Percentiles rank a stretch among this genome's conserved stretches.
These are phyloP conservation scores for Alviniconcha marisindica DNA, from an alignment of 1,140 invertebrate genomes.

Conservation along the genomic window DNA sequence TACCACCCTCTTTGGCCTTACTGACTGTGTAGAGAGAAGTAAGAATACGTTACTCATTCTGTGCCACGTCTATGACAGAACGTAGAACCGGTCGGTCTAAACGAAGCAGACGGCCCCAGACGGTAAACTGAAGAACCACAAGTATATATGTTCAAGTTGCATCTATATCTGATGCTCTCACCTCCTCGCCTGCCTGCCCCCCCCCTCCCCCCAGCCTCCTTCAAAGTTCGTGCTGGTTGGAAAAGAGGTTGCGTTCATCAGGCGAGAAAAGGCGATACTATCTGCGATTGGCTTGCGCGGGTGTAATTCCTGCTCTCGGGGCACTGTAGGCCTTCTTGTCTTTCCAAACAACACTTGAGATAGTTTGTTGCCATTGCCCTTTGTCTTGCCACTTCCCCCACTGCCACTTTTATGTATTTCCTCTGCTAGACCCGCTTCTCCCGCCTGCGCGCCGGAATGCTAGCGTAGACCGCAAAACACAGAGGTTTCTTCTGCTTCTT, in stretches of 20 bases:
- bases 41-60: too few species aligned
- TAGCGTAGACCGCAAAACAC: constrained; percentile 1
- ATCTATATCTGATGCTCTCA: not conserved
- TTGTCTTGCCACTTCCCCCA: not conserved
- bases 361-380: constrained; percentile 18
- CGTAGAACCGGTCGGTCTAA: too few species aligned
- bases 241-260: constrained; percentile 14
- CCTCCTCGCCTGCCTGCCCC: not conserved
- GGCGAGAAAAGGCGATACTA: constrained; percentile 26
- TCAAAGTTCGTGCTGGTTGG: not conserved
- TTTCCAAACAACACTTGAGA: constrained; percentile 3
- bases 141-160: too few species aligned
- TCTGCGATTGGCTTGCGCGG: constrained; percentile 4
- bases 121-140: too few species aligned
- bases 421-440: not conserved
- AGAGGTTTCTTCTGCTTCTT: not conserved
- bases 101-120: too few species aligned
- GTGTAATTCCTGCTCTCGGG: not conserved
- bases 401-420: constrained; percentile 28
- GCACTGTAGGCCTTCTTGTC: not conserved
- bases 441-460: not conserved
- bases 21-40: too few species aligned
- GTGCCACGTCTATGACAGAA: too few species aligned
- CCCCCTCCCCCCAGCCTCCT: not conserved
- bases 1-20: too few species aligned